Base-by-base conservation (phyloP, 1,140 invertebrate genomes). In the Ylistrum balloti region DNA sequence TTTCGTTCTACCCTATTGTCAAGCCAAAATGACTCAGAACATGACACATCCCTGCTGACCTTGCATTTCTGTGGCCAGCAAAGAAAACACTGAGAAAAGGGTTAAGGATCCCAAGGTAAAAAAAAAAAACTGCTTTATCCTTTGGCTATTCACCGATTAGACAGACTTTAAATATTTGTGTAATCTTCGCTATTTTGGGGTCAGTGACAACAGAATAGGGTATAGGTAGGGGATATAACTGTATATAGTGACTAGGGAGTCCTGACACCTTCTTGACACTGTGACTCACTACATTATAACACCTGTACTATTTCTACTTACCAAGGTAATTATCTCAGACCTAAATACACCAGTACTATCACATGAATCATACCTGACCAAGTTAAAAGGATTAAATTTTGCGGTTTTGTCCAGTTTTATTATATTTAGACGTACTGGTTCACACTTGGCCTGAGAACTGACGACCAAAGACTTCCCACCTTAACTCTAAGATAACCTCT, bases 311-410 rank as follows among this genome's bases (percentile, higher is more conserved):
- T 7, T 74, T 74, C 56, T 74, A 74, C 56, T 28, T 28, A 74
- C 22, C n/a, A 28, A 28, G n/a, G 1, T 74, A 74, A 74, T 28
- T 74, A 74, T 28, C n/a, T 28, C 1, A 74, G 56, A n/a, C 56
- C 56, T 74, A 74, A 28, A n/a, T 74, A 74, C 56, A 9, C 13
- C 11, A 74, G 56, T 28, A 74, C 56, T 28, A 74, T 28, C 56
- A n/a, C 5, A 74, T 74, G 56, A 74, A 28, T 74, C 56, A 74
- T 28, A 22, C 3, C 56, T 74, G 56, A 74, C 56, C 56, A n/a
- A 74, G 22, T 74, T 74, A 74, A 74, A 74, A 74, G 22, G 56
- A 74, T 74, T 74, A 74, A n/a, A 74, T 74, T 74, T 74, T 74
- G 56, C 13, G 56, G 56, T 74, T 74, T 74, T 28, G 56, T n/a